phyloP scores from a whole-genome alignment of 2,888 invertebrate species.

The Nudaria mundana region DNA sequence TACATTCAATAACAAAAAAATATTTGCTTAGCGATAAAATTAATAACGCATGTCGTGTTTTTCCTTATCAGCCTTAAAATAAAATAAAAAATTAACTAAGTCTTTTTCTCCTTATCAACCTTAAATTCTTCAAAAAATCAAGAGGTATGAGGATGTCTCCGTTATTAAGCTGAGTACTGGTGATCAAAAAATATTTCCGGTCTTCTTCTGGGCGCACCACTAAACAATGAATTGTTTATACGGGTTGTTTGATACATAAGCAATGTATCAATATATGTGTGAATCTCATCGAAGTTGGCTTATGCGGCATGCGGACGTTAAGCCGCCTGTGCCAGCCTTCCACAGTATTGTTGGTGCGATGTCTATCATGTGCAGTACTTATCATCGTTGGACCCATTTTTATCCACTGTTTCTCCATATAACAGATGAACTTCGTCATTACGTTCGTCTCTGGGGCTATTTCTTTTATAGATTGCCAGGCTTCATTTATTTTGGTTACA shows the following conservation, averaged over 20 bases:
- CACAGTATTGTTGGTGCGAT: slow-evolving; percentile 1
- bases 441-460: slow-evolving; percentile 4
- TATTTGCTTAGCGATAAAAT: too few relatives aligned
- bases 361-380: slow-evolving; percentile 3
- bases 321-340: slow-evolving; percentile 8
- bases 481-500: slow-evolving; percentile 1
- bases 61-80: not conserved
- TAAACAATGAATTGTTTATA: not conserved
- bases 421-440: not conserved
- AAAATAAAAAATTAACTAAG: not conserved
- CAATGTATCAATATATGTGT: slow-evolving; percentile 1
- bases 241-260: not conserved
- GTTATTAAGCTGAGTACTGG: not conserved
- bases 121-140: too few relatives aligned
- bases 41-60: too few relatives aligned
- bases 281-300: slow-evolving; percentile 2
- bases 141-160: not conserved
- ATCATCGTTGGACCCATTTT: not conserved
- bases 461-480: slow-evolving; percentile 1
- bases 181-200: not conserved
- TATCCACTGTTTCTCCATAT: not conserved
- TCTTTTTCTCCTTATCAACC: not conserved
- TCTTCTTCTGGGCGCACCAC: not conserved
- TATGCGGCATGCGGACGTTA: slow-evolving; percentile 6
- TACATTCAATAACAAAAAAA: too few relatives aligned